A percentile compares a stretch with the other conserved stretches of the same genome.
These are phyloP conservation scores for Therioaphis trifolii DNA, from an alignment of 2,888 invertebrate species.

Conservation along the genomic window DNA sequence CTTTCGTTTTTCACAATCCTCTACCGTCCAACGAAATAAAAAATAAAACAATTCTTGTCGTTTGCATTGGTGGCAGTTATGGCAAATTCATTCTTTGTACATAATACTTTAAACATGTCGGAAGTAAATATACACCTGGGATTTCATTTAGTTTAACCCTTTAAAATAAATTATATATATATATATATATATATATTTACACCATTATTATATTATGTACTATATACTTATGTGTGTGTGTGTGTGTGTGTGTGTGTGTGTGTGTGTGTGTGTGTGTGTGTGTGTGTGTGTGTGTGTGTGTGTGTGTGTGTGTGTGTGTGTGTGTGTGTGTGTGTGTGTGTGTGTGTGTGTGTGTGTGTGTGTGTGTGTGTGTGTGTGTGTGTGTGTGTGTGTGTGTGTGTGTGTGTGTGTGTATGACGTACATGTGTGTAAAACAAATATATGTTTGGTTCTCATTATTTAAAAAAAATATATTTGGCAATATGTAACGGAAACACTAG, in stretches of 20 bases:
- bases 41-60: constrained; percentile 44
- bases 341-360: neutral
- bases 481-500: constrained; percentile 40
- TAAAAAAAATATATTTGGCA: constrained; percentile 39
- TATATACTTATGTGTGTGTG: neutral
- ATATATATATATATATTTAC: too few relatives aligned
- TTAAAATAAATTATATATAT: constrained; percentile 1
- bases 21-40: constrained; percentile 15
- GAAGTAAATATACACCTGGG: constrained; percentile 56
- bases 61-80: constrained; percentile 13
- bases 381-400: neutral
- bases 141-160: constrained; percentile 44
- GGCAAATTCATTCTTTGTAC: constrained; percentile 41
- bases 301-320: neutral
- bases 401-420: neutral
- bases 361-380: too few relatives aligned
- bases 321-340: too few relatives aligned
- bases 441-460: constrained; percentile 52
- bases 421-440: neutral
- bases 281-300: neutral
- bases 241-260: too few relatives aligned
- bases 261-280: too few relatives aligned
- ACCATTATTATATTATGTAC: too few relatives aligned
- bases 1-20: constrained; percentile 57
- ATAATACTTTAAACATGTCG: constrained; percentile 25